Evolutionary conservation across 1,140 invertebrate species (phyloP), one percentile per base, ranked within the genome.

Genomic region (Drosophila willistoni): DNA sequence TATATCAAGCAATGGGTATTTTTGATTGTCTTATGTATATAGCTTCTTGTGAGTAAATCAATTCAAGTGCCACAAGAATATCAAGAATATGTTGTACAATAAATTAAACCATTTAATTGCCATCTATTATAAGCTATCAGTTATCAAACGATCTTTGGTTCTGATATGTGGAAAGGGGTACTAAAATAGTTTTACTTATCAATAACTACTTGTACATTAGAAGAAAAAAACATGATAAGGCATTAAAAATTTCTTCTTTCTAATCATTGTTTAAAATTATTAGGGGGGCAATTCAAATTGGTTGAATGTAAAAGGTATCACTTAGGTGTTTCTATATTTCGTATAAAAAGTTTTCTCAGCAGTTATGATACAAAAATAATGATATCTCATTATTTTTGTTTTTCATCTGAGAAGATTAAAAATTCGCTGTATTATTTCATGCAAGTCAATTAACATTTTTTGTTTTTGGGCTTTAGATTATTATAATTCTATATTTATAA

Each of bases 101-200:
- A 51, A 51, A 51, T 51, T 51, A 10, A 51, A 51, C 17, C 19
- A 17, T 51, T 10, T 47, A 47, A 47, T 51, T 51, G 17, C 36
- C 36, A 13, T 39, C 36, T 39, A 39, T 12, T 39, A 13, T 39
- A 39, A 39, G 36, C 12, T 39, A 39, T 5, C 17, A 51, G 9
- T 51, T 22, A 51, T 51, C 44, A 12, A 10, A 4, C 19, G 44
- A 51, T 51, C 44, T 51, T 51, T 51, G 10, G 5, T 51, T 51
- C 6, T 51, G 44, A 51, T 51, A 51, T 10, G 17, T 19, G 10
- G 17, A 22, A 51, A 51, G 19, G 19, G 17, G 17, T 51, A 7
- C 1, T 51, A 22, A 51, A 51, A 51, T 51, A 51, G 44, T 51
- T 22, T 51, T 22, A 19, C 17, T 22, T 51, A 51, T 51, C 44